Percentiles rank a stretch among this genome's conserved stretches.
Evolutionary conservation across 2,888 invertebrate genomes (phyloP).

Genomic region (Onchidella celtica): DNA sequence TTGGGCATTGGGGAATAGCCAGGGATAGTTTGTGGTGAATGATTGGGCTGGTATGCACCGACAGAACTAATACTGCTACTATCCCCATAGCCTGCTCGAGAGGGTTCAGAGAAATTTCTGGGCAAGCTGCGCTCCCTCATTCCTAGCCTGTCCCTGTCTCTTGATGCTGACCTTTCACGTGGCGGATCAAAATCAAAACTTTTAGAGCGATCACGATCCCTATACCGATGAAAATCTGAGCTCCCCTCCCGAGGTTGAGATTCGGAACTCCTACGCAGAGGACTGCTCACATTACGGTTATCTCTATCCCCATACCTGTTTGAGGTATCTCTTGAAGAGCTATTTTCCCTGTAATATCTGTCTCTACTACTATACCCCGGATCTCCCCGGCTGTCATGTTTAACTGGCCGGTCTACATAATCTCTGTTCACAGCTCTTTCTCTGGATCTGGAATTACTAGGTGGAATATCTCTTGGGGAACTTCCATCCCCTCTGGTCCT

Average conservation of each 20-base stretch:
- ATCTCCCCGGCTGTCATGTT: neutral
- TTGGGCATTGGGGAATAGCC: slow-evolving; percentile 20
- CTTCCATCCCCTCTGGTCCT: slow-evolving; percentile 4
- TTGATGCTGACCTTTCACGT: neutral
- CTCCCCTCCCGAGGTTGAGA: neutral
- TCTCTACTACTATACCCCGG: slow-evolving; percentile 1
- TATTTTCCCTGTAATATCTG: neutral
- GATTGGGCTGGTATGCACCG: slow-evolving; percentile 1
- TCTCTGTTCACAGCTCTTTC: slow-evolving; percentile 4
- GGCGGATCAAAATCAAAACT: slow-evolving; percentile 49
- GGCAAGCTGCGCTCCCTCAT: slow-evolving; percentile 27
- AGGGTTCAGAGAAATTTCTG: slow-evolving; percentile 45
- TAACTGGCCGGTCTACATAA: neutral
- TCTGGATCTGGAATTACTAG: slow-evolving; percentile 12
- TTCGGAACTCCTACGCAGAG: slow-evolving; percentile 16
- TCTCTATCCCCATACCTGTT: neutral
- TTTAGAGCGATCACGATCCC: slow-evolving; percentile 38
- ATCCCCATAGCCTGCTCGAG: slow-evolving; percentile 15
- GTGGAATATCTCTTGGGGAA: slow-evolving; percentile 13
- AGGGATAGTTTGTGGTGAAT: slow-evolving; percentile 20
- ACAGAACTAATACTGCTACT: neutral
- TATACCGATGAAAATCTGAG: slow-evolving; percentile 25
- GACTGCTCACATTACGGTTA: neutral
- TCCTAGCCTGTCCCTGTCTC: slow-evolving; percentile 1
- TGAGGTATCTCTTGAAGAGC: neutral